Base-by-base conservation (phyloP, 2,888 invertebrate genomes). In the Andrena chrysosceles region DNA sequence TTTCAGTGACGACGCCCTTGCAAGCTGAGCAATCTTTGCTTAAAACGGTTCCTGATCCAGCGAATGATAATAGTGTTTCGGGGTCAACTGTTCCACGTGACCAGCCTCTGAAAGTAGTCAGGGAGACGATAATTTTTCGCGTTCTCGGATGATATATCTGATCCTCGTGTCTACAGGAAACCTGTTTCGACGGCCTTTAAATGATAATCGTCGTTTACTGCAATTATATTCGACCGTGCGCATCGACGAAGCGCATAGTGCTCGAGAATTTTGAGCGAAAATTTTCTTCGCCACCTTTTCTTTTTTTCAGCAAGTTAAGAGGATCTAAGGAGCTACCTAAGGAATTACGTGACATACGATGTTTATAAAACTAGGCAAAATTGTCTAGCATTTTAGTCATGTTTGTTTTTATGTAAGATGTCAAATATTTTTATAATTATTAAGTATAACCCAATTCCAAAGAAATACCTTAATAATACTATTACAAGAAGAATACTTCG, bases 131-230 rank as follows among this genome's bases (percentile, higher is more conserved):
- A n/a, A 35, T 77, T 77, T 67, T 77, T 72, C 63, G 66, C 70
- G 59, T 64, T 20, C 52, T 54, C 67, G 67, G 31, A 70, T 69
- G 48, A 77, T 49, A 64, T 62, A 56, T 79, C 52, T 78, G 20
- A 70, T 80, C 63, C 74, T 64, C 31, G 56, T 64, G 64, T 73
- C 59, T 78, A 79, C 74, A 42, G 75, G 48, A 81, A 88, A 88
- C 85, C 84, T 80, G 87, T 87, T 87, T 62, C 69, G 42, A 63
- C 75, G 71, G 60, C 75, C 79, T 85, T 81, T 80, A 76, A 77
- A 54, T 63, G 48, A 59, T 73, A 68, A 76, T 70, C 71, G 59
- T 42, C 63, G 77, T 79, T 77, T 68, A 49, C 68, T 59, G 70
- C 56, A 69, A 60, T 74, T 76, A 71, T 64, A 29, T 64, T 62